Conservation (phyloP, 2,113 vertebrate genomes). For the Coregonus clupeaformis region DNA sequence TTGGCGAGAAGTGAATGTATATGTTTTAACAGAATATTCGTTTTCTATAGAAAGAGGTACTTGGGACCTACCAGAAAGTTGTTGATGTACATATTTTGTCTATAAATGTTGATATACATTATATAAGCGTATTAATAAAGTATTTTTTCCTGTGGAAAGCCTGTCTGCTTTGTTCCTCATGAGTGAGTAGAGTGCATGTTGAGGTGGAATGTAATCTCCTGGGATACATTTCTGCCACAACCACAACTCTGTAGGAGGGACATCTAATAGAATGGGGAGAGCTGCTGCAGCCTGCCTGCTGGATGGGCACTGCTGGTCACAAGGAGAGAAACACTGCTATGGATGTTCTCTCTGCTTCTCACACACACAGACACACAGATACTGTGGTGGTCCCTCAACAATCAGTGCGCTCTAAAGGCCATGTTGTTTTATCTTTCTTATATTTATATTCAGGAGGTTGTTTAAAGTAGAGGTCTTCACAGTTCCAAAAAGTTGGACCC, state of each 20-base stretch:
- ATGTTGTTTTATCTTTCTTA: neutral
- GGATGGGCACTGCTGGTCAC: neutral
- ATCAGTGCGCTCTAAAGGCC: neutral
- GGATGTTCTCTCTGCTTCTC: neutral
- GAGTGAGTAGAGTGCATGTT: conserved; percentile 7
- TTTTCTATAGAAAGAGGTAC: conserved; percentile 96
- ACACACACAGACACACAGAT: conserved; percentile 15
- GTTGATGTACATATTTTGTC: conserved; percentile 98
- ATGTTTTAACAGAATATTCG: conserved; percentile 81
- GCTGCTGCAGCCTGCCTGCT: neutral
- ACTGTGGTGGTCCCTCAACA: neutral
- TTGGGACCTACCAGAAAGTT: conserved; percentile 89
- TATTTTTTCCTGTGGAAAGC: conserved; percentile 48
- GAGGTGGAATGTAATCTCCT: conserved; percentile 16
- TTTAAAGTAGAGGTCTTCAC: no score
- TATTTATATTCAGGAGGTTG: neutral
- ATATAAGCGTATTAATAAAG: conserved; percentile 93
- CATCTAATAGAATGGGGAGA: conserved; percentile 46
- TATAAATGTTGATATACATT: conserved; percentile 90
- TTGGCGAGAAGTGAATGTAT: conserved; percentile 88
- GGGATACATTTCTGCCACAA: conserved; percentile 15
- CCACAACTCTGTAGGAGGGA: conserved; percentile 23
- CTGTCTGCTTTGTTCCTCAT: conserved; percentile 17
- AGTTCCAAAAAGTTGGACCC: no score
- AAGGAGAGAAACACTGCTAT: conserved; percentile 13